Evolutionary conservation across 2,113 vertebrate genomes (phyloP), one percentile per base, ranked within the genome.

Genomic region (Beaufortia kweichowensis): DNA sequence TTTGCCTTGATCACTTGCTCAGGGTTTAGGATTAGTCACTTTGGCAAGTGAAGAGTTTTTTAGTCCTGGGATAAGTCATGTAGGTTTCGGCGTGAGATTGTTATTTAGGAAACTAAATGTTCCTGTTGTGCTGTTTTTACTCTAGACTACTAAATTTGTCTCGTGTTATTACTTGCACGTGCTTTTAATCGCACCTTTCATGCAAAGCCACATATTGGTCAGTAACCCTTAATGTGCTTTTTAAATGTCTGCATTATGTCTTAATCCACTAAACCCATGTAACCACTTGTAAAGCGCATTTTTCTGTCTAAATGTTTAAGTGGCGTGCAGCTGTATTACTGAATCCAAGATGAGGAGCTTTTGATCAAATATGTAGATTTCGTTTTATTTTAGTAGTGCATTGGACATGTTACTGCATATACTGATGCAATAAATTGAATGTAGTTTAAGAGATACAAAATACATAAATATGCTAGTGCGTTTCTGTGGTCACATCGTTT

Each of bases 101-200:
- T 53, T 57, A 24, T 19, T 57, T 39, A 3, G 17, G 11, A 56
- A 70, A 56, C 7, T 3, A 56, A 15, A 70, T 55, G n/a, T 56
- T 39, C 50, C 21, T 57, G n/a, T 71, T 71, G 24, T 56, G 50
- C 6, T 55, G 26, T 26, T 69, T 69, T 69, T 3, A n/a, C 43
- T 12, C n/a, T n/a, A 31, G 3, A 7, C 6, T 55, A 11, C n/a
- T n/a, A 4, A 3, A 23, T 23, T 12, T 31, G 21, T 33, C 2
- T 8, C 31, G 19, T 55, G 14, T 53, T 12, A 6, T 29, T 21
- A n/a, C 15, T n/a, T 68, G 5, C n/a, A 41, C 33, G 4, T 17
- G 57, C 14, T 29, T 21, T 31, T 35, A 55, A 55, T 23, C 8
- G 2, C 23, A 69, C 19, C 6, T 0, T 69, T 55, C 14, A 35